Evolutionary conservation across 2,797 vertebrate species (phyloP).

Genomic region (Ataeniobius toweri): DNA sequence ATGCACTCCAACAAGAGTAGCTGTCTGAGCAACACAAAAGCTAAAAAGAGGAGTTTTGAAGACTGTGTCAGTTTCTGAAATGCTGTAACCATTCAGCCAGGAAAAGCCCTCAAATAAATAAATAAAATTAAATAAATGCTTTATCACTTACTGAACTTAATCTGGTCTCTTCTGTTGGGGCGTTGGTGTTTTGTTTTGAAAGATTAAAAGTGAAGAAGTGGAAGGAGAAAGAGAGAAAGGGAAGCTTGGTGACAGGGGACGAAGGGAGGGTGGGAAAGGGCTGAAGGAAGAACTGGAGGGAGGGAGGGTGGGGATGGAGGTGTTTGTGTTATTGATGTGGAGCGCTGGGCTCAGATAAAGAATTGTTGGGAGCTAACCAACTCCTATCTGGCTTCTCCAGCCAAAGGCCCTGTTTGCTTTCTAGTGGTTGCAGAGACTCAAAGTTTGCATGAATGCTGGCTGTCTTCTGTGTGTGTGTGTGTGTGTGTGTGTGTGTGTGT

Average conservation of each 20-base stretch:
- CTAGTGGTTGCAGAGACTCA: slow-evolving; percentile 67
- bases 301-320: slow-evolving; percentile 29
- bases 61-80: slow-evolving; percentile 21
- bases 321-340: slow-evolving; percentile 81
- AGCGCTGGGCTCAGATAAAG: slow-evolving; percentile 78
- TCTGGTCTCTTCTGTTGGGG: slow-evolving; percentile 68
- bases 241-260: slow-evolving; percentile 65
- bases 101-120: slow-evolving; percentile 20
- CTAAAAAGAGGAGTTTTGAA: slow-evolving; percentile 16
- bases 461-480: too few relatives aligned
- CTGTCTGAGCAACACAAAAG: slow-evolving; percentile 23
- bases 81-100: slow-evolving; percentile 52
- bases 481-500: slow-evolving; percentile 23
- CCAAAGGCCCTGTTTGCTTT: slow-evolving; percentile 76
- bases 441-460: slow-evolving; percentile 43
- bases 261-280: slow-evolving; percentile 35
- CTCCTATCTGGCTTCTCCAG: slow-evolving; percentile 80
- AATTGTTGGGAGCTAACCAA: slow-evolving; percentile 74
- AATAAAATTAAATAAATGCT: slow-evolving; percentile 35
- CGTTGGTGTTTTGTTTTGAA: slow-evolving; percentile 76
- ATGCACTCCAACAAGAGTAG: slow-evolving; percentile 45
- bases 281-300: slow-evolving; percentile 41
- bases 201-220: slow-evolving; percentile 76
- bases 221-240: slow-evolving; percentile 29
- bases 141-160: slow-evolving; percentile 75